These are phyloP conservation scores for Peromyscus polionotus DNA, from an alignment of 2,113 vertebrate genomes.

Conservation along the genomic window DNA sequence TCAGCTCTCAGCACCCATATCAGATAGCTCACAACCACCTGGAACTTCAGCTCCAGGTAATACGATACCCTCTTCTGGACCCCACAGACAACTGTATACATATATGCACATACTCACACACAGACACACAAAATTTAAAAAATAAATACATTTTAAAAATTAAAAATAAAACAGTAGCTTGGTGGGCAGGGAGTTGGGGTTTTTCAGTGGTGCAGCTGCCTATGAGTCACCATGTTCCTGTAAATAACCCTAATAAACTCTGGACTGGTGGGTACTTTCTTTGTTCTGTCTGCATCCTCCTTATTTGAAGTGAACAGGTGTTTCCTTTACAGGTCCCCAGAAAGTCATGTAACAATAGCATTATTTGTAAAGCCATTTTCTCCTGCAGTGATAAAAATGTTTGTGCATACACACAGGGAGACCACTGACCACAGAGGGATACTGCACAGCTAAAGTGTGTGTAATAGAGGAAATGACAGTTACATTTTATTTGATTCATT, in stretches of 20 bases:
- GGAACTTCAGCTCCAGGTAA: background rate
- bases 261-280: background rate
- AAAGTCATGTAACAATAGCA: background rate
- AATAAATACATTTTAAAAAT: background rate
- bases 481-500: slow-evolving; percentile 3
- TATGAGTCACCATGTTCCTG: background rate
- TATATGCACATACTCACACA: background rate
- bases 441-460: background rate
- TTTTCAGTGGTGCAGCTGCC: background rate
- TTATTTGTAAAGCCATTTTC: slow-evolving; percentile 59
- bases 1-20: background rate
- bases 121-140: background rate
- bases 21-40: background rate
- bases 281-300: background rate
- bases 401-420: background rate
- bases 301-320: background rate
- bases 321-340: background rate
- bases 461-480: background rate
- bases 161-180: background rate
- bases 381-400: slow-evolving; percentile 4
- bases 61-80: background rate
- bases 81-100: background rate
- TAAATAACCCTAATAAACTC: background rate
- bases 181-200: background rate
- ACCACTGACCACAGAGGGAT: background rate